Conservation (phyloP, 2,888 invertebrate genomes). For the Conchocele bisecta region DNA sequence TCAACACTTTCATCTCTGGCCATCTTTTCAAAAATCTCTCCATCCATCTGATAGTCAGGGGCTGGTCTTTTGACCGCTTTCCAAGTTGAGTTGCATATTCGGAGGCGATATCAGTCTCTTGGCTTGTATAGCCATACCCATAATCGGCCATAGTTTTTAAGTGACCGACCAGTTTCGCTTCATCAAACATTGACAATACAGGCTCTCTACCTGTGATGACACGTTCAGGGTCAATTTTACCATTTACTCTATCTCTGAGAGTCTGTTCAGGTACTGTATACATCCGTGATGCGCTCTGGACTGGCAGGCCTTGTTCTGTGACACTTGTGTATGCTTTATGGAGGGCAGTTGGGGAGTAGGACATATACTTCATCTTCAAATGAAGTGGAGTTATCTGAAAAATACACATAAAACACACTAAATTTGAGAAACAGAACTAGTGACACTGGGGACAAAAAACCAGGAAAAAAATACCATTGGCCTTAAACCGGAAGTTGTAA, state of each 20-base stretch:
- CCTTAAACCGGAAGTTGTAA: no score
- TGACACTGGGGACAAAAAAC: no score
- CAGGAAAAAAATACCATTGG: no score
- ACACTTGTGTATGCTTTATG: conserved; percentile 23
- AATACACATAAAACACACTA: no score
- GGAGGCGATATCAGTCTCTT: conserved; percentile 21
- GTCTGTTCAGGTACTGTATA: conserved; percentile 13
- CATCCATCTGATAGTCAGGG: conserved; percentile 22
- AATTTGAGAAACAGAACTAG: no score
- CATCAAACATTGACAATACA: conserved; percentile 15
- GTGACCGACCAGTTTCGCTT: conserved; percentile 16
- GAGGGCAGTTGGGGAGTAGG: no score
- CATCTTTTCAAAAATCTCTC: conserved; percentile 12
- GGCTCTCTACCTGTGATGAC: conserved; percentile 10
- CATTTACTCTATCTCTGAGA: conserved; percentile 18
- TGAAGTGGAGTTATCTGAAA: no score
- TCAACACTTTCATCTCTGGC: conserved; percentile 31
- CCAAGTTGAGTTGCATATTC: conserved; percentile 27
- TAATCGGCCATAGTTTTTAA: conserved; percentile 19
- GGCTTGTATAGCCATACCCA: conserved; percentile 35
- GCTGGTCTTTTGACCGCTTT: conserved; percentile 11
- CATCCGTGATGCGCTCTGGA: conserved; percentile 3
- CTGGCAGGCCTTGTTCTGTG: conserved; percentile 17
- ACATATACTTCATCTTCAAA: no score
- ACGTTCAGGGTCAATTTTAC: conserved; percentile 19